phyloP scores from a whole-genome alignment of 2,797 vertebrate genomes.

The Leuciscus waleckii region DNA sequence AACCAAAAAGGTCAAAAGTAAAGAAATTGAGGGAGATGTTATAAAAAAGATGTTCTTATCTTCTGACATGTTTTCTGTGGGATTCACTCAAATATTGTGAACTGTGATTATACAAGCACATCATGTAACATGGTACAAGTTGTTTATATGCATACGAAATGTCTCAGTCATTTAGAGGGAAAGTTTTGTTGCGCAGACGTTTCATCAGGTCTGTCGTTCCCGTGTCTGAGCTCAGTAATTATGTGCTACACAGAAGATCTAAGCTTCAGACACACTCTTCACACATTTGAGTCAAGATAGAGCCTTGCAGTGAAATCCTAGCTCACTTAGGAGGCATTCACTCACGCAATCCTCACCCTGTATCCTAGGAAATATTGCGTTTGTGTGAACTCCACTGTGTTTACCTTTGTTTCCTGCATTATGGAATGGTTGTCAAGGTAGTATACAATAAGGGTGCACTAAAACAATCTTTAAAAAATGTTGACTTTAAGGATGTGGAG shows the following conservation, averaged over 20 bases:
- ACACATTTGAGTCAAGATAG: slow-evolving; percentile 39
- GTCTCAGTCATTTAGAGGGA: slow-evolving; percentile 26
- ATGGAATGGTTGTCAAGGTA: slow-evolving; percentile 37
- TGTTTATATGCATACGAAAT: slow-evolving; percentile 9
- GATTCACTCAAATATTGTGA: background rate
- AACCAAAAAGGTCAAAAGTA: background rate
- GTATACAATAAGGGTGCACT: slow-evolving; percentile 20
- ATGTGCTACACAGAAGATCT: slow-evolving; percentile 44
- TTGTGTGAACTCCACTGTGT: slow-evolving; percentile 41
- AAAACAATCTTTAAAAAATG: slow-evolving; percentile 28
- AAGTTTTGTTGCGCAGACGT: slow-evolving; percentile 29
- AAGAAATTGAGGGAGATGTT: background rate
- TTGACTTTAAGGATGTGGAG: slow-evolving; percentile 55
- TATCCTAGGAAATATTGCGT: slow-evolving; percentile 51
- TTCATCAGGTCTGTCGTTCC: slow-evolving; percentile 40
- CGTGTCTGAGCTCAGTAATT: slow-evolving; percentile 39
- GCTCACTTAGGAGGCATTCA: slow-evolving; percentile 47
- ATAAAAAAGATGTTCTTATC: background rate
- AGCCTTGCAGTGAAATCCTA: slow-evolving; percentile 35
- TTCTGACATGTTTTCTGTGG: background rate
- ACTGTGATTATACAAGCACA: background rate
- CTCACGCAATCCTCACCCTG: background rate
- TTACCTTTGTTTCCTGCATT: slow-evolving; percentile 26
- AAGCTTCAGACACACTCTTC: slow-evolving; percentile 46
- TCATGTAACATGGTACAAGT: slow-evolving; percentile 25